Evolutionary conservation across 2,113 vertebrate genomes (phyloP), one percentile per base, ranked within the genome.

Genomic region (Micromys minutus): DNA sequence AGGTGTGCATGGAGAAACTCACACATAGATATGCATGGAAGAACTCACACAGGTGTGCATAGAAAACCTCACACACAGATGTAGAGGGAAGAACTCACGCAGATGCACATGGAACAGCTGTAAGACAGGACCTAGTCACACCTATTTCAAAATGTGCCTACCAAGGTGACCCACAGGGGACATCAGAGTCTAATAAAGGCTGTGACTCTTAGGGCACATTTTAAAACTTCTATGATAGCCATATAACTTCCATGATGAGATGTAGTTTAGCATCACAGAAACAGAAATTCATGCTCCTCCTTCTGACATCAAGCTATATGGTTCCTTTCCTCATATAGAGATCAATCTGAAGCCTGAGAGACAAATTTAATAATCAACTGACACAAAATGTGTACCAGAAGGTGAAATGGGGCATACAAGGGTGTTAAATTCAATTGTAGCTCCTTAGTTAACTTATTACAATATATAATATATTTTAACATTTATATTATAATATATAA

Each of bases 351-450:
- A 61, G 17, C 31, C 84, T 67, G 47, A 96, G 34, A 79, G 24
- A 89, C 72, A 77, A 90, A 57, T 81, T 83, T 59, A 84, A 9
- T 83, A 76, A 80, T 90, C 11, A 89, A 8, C n/a, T 81, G 50
- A n/a, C 36, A 93, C 3, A 10, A 84, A 1, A 19, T 77, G 34
- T 61, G 5, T 69, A 29, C 10, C 36, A 42, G 21, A 94, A 76
- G 52, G 42, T 94, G 5, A 96, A 96, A 79, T 3, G 74, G 31
- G 61, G 1, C 69, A 15, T 15, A 69, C 3, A 61, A 26, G 8
- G 1, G 4, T 91, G 47, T 90, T 94, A 87, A 86, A 96, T 47
- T 81, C 45, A 95, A 61, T 85, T 79, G 17, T 57, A 84, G 26
- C 15, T 83, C 42, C 81, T 89, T 42, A 67, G 65, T 77, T 83